phyloP scores from a whole-genome alignment of 2,113 vertebrate species.

The Syngnathoides biaculeatus region DNA sequence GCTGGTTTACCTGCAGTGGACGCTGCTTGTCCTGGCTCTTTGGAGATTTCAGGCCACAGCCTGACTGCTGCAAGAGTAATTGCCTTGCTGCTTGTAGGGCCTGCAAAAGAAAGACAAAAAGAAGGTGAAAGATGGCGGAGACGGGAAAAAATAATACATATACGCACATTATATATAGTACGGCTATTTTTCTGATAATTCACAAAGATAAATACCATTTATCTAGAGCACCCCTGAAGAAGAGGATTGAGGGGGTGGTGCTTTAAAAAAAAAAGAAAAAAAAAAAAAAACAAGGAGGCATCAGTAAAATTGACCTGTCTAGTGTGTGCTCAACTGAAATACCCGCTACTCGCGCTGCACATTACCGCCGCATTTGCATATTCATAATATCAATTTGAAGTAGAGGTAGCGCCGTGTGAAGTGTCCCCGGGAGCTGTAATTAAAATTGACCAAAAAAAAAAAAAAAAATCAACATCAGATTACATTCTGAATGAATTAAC shows the following conservation, averaged over 20 bases:
- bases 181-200: conserved; percentile 51
- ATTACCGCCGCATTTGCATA: conserved; percentile 96
- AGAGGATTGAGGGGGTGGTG: conserved; percentile 25
- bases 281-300: conserved; percentile 21
- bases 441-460: conserved; percentile 99
- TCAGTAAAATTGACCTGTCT: conserved; percentile 92
- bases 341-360: conserved; percentile 87
- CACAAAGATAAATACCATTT: conserved; percentile 85
- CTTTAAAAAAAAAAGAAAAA: too few species aligned
- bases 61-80: conserved; percentile 98
- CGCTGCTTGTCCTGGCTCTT: conserved; percentile 98
- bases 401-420: conserved; percentile 92
- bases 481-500: conserved; percentile 97
- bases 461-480: conserved; percentile 90
- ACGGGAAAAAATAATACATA: conserved; percentile 25
- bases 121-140: conserved; percentile 32
- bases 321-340: conserved; percentile 94
- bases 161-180: too few species aligned
- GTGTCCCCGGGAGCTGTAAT: conserved; percentile 98
- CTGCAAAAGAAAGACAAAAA: conserved; percentile 72
- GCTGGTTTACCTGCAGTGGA: conserved; percentile 92
- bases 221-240: conserved; percentile 81
- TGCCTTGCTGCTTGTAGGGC: conserved; percentile 97
- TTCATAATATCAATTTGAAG: conserved; percentile 98
- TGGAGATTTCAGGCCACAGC: conserved; percentile 97